Evolutionary conservation across 2,888 invertebrate species (phyloP), one percentile per base, ranked within the genome.

Genomic region (Drosophila melanosoma): DNA sequence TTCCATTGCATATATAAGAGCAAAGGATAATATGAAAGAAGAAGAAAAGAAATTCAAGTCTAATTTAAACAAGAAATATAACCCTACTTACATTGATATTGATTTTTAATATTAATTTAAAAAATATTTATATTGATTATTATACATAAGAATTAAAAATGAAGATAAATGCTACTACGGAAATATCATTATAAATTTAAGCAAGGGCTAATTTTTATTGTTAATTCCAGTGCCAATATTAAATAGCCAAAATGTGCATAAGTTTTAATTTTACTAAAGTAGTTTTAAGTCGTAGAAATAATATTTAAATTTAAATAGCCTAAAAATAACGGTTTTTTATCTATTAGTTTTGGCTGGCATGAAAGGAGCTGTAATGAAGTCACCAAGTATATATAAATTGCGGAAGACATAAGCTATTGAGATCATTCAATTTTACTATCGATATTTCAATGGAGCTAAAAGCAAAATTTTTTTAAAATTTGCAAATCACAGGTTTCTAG

Each of bases 1-100:
- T 53, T 53, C 23, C 63, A 57, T 64, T n/a, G 12, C 70, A 65
- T 36, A 61, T 20, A 63, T 53, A 69, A 62, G 67, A 79, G 52
- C 74, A 66, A 57, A 69, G 40, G 69, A 73, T 69, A 76, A 63
- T 76, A 72, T 17, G n/a, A 40, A 15, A 15, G 4, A 7, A 8
- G 26, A 26, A 26, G 26, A 26, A 2, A 26, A 1, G 3, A 45
- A 23, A 15, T 4, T 45, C 45, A 23, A 45, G 12, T 20, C 20
- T 45, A 1, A 45, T 23, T 15, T 23, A 20, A 38, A 3, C 17
- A 17, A 8, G 7, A 45, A 17, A 17, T 38, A 1, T 38, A 8
- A 8, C 17, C 17, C 38, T 17, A 8, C 17, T 17, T 17, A 8
- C 38, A 17, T 2, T 45, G 20, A 20, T 45, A 20, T 20, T 42